These are phyloP conservation scores for Scolopax bukidnonensis DNA, from an alignment of 2,797 vertebrate genomes.

Conservation along the genomic window DNA sequence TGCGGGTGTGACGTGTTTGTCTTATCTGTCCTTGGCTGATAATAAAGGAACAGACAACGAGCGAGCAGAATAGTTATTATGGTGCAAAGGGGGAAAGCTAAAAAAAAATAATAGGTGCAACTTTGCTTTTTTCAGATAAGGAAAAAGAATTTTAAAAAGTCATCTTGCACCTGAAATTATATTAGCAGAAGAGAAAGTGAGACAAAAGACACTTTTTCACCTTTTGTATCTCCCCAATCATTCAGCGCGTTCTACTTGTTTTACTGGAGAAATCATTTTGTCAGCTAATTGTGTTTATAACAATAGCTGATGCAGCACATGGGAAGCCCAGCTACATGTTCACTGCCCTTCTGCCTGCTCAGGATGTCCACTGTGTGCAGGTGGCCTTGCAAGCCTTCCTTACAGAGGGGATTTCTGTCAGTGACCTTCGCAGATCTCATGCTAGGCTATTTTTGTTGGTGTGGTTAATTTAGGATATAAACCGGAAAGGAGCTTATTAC, in stretches of 20 bases:
- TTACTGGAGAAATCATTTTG: constrained; percentile 43
- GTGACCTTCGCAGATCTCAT: constrained; percentile 17
- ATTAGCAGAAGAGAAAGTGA: background rate
- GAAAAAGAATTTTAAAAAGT: background rate
- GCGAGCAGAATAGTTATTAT: background rate
- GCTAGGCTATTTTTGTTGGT: constrained; percentile 33
- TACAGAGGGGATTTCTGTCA: background rate
- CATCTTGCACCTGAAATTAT: background rate
- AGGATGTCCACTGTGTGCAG: constrained; percentile 77
- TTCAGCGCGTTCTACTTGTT: background rate
- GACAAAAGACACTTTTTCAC: background rate
- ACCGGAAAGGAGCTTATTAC: constrained; percentile 36
- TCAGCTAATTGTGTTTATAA: constrained; percentile 75
- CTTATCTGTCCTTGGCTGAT: constrained; percentile 29
- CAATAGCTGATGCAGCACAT: constrained; percentile 74
- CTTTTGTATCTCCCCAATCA: background rate
- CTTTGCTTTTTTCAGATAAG: background rate
- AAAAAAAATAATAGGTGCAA: background rate
- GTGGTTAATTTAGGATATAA: constrained; percentile 34
- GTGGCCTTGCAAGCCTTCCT: background rate
- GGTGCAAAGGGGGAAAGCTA: background rate
- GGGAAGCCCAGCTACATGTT: constrained; percentile 82
- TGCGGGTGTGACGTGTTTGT: background rate
- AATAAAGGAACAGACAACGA: background rate
- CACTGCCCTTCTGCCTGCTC: constrained; percentile 77